Evolutionary conservation across 1,140 invertebrate genomes (phyloP).

Genomic region (Drosophila watanabei): DNA sequence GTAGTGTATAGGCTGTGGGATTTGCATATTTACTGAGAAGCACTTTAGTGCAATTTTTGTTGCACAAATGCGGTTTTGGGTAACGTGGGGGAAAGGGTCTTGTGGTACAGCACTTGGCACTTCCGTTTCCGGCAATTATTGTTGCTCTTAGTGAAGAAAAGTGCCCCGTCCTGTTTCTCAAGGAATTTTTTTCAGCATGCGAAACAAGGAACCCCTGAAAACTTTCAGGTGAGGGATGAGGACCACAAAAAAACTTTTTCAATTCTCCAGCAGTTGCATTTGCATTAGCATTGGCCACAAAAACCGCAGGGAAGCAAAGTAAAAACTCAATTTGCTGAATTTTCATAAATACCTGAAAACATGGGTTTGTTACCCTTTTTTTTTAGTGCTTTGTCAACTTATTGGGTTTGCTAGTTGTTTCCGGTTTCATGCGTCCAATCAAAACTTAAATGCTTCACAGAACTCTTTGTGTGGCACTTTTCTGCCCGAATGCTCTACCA

Average conservation of each 20-base stretch:
- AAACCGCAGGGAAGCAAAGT: constrained; percentile 11
- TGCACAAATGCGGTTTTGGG: constrained; percentile 35
- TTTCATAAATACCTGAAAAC: constrained; percentile 51
- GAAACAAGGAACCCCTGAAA: not conserved
- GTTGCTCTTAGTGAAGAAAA: constrained; percentile 43
- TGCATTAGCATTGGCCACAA: constrained; percentile 55
- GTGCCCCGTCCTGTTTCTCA: constrained; percentile 18
- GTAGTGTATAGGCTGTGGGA: constrained; percentile 35
- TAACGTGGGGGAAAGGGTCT: not conserved
- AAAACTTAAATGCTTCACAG: constrained; percentile 71
- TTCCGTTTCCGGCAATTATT: constrained; percentile 83
- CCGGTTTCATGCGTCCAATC: constrained; percentile 73
- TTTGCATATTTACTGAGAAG: constrained; percentile 50
- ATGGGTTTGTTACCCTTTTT: constrained; percentile 12
- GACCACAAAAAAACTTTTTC: constrained; percentile 66
- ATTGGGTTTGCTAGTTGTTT: constrained; percentile 57
- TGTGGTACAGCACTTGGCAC: constrained; percentile 70
- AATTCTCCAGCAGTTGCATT: constrained; percentile 69
- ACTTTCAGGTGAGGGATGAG: constrained; percentile 23
- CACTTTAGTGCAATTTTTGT: constrained; percentile 68
- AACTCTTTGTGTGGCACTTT: constrained; percentile 16
- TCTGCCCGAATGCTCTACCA: constrained; percentile 9
- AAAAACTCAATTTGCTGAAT: constrained; percentile 59
- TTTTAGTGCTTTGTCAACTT: constrained; percentile 39
- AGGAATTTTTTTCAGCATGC: constrained; percentile 21